phyloP scores from a whole-genome alignment of 64 coral and sea anemone species.

The Porites lutea region DNA sequence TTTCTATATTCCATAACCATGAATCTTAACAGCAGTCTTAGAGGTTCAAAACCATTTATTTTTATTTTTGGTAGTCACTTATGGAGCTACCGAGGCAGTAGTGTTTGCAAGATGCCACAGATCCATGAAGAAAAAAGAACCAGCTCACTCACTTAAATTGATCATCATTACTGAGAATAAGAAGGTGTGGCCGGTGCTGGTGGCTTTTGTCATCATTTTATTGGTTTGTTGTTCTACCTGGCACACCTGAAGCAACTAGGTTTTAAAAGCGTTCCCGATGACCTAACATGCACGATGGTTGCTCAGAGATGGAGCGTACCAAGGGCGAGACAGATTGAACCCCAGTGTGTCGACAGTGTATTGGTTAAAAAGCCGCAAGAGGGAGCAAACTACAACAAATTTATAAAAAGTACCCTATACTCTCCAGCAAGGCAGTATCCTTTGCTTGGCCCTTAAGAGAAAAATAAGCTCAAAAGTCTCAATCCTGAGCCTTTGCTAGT shows the following conservation, averaged over 20 bases:
- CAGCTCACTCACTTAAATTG: no score
- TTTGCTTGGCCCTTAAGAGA: no score
- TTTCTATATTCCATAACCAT: background rate
- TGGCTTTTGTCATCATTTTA: slow-evolving; percentile 56
- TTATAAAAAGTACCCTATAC: slow-evolving; percentile 20
- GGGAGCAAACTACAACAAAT: slow-evolving; percentile 34
- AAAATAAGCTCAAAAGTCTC: no score
- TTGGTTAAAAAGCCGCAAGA: slow-evolving; percentile 43
- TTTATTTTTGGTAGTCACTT: no score
- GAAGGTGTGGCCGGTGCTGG: slow-evolving; percentile 37
- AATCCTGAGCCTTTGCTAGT: no score
- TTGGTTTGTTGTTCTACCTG: no score
- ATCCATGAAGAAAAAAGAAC: no score
- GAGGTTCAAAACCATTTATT: no score
- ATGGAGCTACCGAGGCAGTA: no score
- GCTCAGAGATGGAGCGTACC: slow-evolving; percentile 45
- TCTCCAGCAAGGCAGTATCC: background rate
- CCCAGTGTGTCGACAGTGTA: slow-evolving; percentile 7
- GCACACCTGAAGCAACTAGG: no score
- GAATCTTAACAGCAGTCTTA: no score
- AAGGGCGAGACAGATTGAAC: slow-evolving; percentile 26
- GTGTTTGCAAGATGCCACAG: no score
- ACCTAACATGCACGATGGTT: slow-evolving; percentile 26
- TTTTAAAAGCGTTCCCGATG: slow-evolving; percentile 23
- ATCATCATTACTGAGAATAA: slow-evolving; percentile 29